Conservation (phyloP, 2,888 invertebrate genomes). For the Nematopogon swammerdamellus region DNA sequence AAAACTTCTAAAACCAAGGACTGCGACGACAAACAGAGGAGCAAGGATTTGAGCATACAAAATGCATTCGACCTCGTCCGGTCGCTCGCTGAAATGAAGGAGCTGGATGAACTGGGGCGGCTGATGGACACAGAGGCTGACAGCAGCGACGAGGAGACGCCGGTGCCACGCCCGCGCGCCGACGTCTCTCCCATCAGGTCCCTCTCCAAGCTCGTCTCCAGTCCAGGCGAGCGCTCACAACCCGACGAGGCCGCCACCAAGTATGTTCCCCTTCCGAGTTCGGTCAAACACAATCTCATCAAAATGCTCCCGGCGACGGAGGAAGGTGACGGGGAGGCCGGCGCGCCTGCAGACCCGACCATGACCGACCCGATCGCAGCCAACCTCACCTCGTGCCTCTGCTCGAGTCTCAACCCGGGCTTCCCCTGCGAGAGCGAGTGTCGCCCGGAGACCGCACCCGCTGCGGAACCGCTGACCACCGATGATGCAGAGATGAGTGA, state of each 20-base stretch:
- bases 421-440: conserved; percentile 9
- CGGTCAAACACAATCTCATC: conserved; percentile 8
- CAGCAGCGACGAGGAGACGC: not conserved
- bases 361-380: conserved; percentile 32
- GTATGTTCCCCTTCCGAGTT: conserved; percentile 12
- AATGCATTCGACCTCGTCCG: conserved; percentile 45
- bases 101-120: conserved; percentile 4
- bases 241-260: conserved; percentile 6
- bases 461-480: conserved; percentile 41
- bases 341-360: no score
- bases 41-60: conserved; percentile 24
- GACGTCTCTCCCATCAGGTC: conserved; percentile 60
- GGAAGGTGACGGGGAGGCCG: conserved; percentile 2
- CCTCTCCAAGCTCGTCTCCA: conserved; percentile 60
- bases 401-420: conserved; percentile 24
- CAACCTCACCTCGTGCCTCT: conserved; percentile 34
- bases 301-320: no score
- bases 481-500: conserved; percentile 46
- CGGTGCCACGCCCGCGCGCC: not conserved
- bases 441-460: conserved; percentile 10
- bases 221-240: conserved; percentile 29
- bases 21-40: conserved; percentile 14
- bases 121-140: not conserved
- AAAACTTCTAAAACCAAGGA: conserved; percentile 15
- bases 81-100: conserved; percentile 33